phyloP scores from a whole-genome alignment of 2,888 invertebrate species.

The Scaptomyza cyrtandrae region DNA sequence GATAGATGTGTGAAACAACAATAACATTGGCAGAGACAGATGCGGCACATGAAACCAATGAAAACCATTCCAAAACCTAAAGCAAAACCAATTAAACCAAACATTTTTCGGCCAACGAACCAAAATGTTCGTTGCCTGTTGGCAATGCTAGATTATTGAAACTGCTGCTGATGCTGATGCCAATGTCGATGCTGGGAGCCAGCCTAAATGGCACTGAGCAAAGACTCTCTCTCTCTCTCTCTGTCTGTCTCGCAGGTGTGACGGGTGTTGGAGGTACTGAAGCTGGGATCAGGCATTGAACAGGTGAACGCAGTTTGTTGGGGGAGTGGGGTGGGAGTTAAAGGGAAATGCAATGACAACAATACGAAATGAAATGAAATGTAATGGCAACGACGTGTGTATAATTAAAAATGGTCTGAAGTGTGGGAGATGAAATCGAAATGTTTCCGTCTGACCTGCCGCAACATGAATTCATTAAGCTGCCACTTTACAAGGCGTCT shows the following conservation, averaged over 20 bases:
- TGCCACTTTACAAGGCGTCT: conserved; percentile 19
- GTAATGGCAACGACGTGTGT: conserved; percentile 77
- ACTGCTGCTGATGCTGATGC: conserved; percentile 3
- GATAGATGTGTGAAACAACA: no score
- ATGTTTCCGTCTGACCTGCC: conserved; percentile 57
- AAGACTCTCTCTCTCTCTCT: background rate
- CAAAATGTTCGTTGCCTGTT: conserved; percentile 49
- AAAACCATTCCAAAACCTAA: conserved; percentile 47
- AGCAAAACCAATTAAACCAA: conserved; percentile 78
- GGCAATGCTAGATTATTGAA: conserved; percentile 49
- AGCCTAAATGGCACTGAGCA: conserved; percentile 43
- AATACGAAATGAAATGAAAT: conserved; percentile 72
- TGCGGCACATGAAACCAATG: conserved; percentile 48
- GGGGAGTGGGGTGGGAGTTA: background rate
- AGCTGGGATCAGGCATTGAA: conserved; percentile 15
- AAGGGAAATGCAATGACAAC: conserved; percentile 55
- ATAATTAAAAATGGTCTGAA: conserved; percentile 65
- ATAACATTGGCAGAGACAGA: conserved; percentile 38
- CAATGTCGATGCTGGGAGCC: conserved; percentile 6
- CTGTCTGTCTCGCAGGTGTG: conserved; percentile 32
- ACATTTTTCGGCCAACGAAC: conserved; percentile 67
- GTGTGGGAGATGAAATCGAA: conserved; percentile 25
- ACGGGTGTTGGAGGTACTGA: background rate
- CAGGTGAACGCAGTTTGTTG: conserved; percentile 30
- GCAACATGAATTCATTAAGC: conserved; percentile 75